Base-by-base conservation (phyloP, 2,797 vertebrate genomes). In the Danio choprae region DNA sequence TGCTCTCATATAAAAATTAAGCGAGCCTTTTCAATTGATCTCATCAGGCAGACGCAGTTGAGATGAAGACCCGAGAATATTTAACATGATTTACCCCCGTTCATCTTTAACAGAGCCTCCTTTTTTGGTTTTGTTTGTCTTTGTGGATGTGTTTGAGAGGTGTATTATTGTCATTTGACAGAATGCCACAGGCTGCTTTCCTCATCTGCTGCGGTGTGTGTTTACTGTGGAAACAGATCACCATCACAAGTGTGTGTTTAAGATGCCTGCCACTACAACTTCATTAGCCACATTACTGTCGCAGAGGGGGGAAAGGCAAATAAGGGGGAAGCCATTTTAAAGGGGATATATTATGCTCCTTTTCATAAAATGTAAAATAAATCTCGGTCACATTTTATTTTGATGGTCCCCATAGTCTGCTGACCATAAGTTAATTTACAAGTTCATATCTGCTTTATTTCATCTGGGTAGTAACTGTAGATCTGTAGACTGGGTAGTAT, bases 141-240 rank as follows among this genome's bases (percentile, higher is more conserved):
- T 59, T 60, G 29, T 41, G 22, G 46, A 22, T 48, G 11, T 69
- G 64, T 69, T 78, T 78, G 41, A 69, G 53, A 68, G 65, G 53
- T 78, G 53, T 51, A 41, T 62, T 53, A 64, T 65, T 70, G 51
- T 79, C 41, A 79, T 79, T 62, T 79, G 55, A 70, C 76, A 70
- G 65, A 70, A 62, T 69, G 65, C 56, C 76, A 78, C 76, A 43
- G 56, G 65, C 43, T 70, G 58, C 55, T 79, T 18, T 13, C 1
- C 64, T 68, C 44, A 69, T 79, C 67, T 70, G 76, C 67, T 51
- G 76, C 15, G 50, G 76, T 60, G 13, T 78, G 41, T 78, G 41
- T 70, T 79, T 70, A 62, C 67, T 70, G n/a, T 62, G 29, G 38
- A 70, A 79, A 60, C 46, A 70, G 44, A 79, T 70, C 67, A 51